phyloP scores from a whole-genome alignment of 2,113 vertebrate species.

The Hippocampus abdominalis region DNA sequence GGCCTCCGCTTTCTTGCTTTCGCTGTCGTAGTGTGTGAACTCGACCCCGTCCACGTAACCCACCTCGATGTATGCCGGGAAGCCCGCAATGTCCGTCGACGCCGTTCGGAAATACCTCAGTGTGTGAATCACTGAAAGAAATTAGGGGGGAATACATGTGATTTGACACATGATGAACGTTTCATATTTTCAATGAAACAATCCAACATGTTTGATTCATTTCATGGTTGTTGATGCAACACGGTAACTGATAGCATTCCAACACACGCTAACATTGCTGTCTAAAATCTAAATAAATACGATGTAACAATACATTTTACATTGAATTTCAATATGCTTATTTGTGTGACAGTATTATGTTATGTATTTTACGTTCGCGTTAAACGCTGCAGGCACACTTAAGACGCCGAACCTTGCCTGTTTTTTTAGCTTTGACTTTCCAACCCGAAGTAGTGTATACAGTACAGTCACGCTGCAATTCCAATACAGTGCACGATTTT shows the following conservation, averaged over 20 bases:
- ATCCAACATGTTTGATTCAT: background rate
- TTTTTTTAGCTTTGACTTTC: background rate
- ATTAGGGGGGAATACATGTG: background rate
- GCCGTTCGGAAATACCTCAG: background rate
- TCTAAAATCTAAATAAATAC: background rate
- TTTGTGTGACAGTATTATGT: too few species aligned
- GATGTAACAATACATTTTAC: background rate
- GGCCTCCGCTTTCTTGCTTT: background rate
- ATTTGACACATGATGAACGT: background rate
- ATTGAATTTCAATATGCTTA: too few species aligned
- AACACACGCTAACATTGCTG: background rate
- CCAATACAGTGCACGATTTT: background rate
- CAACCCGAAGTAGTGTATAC: too few species aligned
- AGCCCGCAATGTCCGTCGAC: background rate
- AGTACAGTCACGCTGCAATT: background rate
- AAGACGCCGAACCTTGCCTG: background rate
- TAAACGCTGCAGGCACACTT: background rate
- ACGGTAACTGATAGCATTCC: background rate
- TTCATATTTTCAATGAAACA: background rate
- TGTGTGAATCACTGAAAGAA: background rate
- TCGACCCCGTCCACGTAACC: slow-evolving; percentile 12
- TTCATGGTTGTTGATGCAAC: background rate
- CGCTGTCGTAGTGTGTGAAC: slow-evolving; percentile 4
- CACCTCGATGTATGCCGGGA: background rate
- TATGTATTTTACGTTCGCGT: background rate